Conservation (phyloP, 2,113 vertebrate species). For the Sapayoa aenigma region DNA sequence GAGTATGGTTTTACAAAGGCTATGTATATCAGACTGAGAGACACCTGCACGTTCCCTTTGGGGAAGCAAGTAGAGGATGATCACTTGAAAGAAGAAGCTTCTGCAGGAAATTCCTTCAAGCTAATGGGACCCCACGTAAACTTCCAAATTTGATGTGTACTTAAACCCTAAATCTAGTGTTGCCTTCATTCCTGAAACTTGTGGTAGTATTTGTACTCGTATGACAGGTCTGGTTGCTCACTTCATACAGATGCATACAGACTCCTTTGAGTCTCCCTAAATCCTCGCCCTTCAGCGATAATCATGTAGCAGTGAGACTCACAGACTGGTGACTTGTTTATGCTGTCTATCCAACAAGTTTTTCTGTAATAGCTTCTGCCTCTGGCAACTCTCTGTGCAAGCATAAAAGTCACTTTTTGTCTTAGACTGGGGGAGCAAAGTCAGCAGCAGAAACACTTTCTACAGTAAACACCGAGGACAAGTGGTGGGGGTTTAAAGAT, state of each 20-base stretch:
- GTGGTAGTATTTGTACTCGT: background rate
- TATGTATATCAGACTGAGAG: background rate
- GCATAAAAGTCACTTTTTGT: slow-evolving; percentile 1
- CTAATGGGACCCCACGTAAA: background rate
- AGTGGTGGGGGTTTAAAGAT: background rate
- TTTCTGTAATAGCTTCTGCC: slow-evolving; percentile 14
- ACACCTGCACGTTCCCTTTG: background rate
- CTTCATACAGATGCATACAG: background rate
- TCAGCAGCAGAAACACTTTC: background rate
- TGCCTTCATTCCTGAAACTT: background rate
- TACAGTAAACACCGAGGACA: background rate
- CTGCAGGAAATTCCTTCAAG: background rate
- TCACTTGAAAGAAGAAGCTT: background rate
- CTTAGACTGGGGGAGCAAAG: background rate
- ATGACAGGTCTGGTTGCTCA: background rate
- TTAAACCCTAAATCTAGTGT: background rate
- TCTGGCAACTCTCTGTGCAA: background rate
- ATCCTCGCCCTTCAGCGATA: slow-evolving; percentile 18
- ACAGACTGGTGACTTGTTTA: slow-evolving; percentile 10
- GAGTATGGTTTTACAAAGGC: background rate
- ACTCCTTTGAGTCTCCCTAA: background rate
- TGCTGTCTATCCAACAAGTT: background rate
- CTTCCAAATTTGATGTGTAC: background rate
- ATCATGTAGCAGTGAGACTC: background rate
- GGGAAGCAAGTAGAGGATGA: background rate